Evolutionary conservation across 1,140 invertebrate species (phyloP).

Genomic region (Hylaeus anthracinus): DNA sequence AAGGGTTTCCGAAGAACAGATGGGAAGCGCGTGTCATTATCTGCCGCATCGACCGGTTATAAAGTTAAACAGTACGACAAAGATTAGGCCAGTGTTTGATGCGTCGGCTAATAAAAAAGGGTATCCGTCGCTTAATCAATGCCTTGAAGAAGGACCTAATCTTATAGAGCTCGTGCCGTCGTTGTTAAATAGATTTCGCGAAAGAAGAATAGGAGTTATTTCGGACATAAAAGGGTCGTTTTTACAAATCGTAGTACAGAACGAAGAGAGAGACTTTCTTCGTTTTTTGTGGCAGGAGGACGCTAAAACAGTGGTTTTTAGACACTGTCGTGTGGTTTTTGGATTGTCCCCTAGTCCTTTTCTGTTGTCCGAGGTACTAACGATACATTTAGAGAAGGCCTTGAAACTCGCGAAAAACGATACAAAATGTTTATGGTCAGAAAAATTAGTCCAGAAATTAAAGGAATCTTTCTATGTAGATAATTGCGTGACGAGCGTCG

Average conservation of each 20-base stretch:
- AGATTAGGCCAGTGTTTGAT: conserved; percentile 42
- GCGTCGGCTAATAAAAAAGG: conserved; percentile 33
- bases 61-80: conserved; percentile 34
- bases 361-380: too few species aligned
- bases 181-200: conserved; percentile 64
- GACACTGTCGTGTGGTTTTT: conserved; percentile 69
- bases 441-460: too few species aligned
- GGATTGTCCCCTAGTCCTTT: conserved; percentile 17
- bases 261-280: conserved; percentile 66
- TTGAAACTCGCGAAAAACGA: too few species aligned
- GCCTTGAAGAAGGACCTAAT: conserved; percentile 67
- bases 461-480: too few species aligned
- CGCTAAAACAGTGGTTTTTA: conserved; percentile 48
- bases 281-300: conserved; percentile 71
- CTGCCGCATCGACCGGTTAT: conserved; percentile 46
- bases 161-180: conserved; percentile 73
- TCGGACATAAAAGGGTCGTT: conserved; percentile 78
- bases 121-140: conserved; percentile 58
- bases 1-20: not conserved
- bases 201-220: conserved; percentile 59
- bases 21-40: conserved; percentile 23
- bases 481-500: too few species aligned
- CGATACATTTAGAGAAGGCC: too few species aligned
- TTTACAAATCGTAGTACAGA: conserved; percentile 71
- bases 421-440: too few species aligned